Evolutionary conservation across 35 echinoderm and acorn worm species (phyloP), one percentile per base, ranked within the genome.

Genomic region (Eucidaris tribuloides): DNA sequence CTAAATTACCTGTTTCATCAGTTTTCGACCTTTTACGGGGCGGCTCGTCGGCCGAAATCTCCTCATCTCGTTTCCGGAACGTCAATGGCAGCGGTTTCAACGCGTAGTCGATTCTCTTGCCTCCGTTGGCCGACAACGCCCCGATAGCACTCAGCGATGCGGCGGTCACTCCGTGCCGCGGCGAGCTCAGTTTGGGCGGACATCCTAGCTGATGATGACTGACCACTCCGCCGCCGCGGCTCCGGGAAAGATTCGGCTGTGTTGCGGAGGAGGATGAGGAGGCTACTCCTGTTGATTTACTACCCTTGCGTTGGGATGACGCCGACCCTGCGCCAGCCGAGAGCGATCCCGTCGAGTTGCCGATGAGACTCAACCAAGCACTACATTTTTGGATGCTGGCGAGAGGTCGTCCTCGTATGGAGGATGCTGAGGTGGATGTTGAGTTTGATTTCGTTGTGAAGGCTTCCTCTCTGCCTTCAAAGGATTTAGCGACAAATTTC

Each of bases 401-500:
- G 35, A 77, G 60, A 23, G 71, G 74, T 66, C 92, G 24, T 31
- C 83, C 81, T 74, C 89, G 77, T 19, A 77, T 82, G 41, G 61
- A 46, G 42, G 76, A 59, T 78, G 62, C 36, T 79, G 27, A 39
- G 82, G 35, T 80, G 48, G 43, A 66, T 83, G 70, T 37, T 39
- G 57, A 46, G 45, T 46, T 49, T 34, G 46, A 41, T 32, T 63
- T 33, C 24, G 42, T 7, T 3, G n/a, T 42, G 59, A 44, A 81
- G 19, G 34, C 50, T 5, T 55, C 79, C 58, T 94, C 85, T 25
- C 52, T 40, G 39, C 81, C 82, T 32, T 83, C 92, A 77, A 94
- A 94, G 62, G 92, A 94, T 86, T 94, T 94, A 7, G 82, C 55
- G 19, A 94, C 92, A 85, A 94, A 94, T 3, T 86, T 87, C 78